Conservation (phyloP, 2,888 invertebrate genomes). For the Polydrusus cervinus region DNA sequence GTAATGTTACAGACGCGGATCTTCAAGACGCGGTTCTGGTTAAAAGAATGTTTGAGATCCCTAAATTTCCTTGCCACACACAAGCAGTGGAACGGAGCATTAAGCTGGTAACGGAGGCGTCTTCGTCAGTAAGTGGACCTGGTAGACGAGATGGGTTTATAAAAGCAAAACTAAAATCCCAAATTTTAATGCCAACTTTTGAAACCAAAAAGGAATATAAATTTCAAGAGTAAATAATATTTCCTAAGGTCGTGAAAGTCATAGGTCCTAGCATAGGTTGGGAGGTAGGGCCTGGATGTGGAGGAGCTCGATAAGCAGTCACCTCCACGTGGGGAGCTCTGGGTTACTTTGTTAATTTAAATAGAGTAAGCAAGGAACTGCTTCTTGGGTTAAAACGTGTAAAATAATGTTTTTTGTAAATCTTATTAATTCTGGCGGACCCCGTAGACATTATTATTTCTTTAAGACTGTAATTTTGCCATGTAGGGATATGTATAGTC, state of each 20-base stretch:
- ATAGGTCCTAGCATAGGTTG: constrained; percentile 20
- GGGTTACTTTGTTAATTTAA: constrained; percentile 17
- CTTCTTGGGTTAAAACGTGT: not conserved
- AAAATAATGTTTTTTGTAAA: not conserved
- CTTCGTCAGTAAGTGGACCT: no score
- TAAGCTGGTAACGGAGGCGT: no score
- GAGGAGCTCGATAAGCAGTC: constrained; percentile 19
- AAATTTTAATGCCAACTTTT: no score
- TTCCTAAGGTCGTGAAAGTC: constrained; percentile 17
- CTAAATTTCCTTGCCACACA: constrained; percentile 15
- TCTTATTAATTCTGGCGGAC: not conserved
- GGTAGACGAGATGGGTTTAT: constrained; percentile 20
- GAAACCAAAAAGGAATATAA: constrained; percentile 7
- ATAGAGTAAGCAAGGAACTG: not conserved
- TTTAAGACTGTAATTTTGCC: not conserved
- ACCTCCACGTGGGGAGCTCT: constrained; percentile 21
- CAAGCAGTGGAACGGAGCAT: no score
- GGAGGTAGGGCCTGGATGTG: constrained; percentile 18
- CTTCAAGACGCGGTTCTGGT: constrained; percentile 4
- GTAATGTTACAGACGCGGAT: constrained; percentile 10
- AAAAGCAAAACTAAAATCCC: constrained; percentile 2
- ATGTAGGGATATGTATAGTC: not conserved
- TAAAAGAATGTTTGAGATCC: constrained; percentile 9
- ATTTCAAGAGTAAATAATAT: constrained; percentile 16
- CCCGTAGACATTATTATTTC: constrained; percentile 14